Percentiles rank a stretch among this genome's conserved stretches.
Evolutionary conservation across 2,797 vertebrate genomes (phyloP).

Genomic region (Catharus ustulatus): DNA sequence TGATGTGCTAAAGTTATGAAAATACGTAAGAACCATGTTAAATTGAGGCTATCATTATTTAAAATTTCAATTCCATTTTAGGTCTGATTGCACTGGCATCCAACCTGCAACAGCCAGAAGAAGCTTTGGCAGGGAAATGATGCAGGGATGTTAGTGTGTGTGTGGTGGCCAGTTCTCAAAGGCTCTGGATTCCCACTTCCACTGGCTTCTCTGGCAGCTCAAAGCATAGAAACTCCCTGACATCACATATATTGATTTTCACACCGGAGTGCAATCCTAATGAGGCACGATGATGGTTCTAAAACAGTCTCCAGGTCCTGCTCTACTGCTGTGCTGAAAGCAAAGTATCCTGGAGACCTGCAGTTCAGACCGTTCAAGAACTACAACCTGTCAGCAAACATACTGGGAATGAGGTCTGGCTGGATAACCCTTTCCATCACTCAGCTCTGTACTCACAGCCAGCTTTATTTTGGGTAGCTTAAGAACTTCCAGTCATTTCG

Average conservation of each 20-base stretch:
- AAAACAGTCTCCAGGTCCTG: neutral
- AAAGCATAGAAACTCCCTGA: conserved; percentile 3
- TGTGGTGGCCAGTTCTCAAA: neutral
- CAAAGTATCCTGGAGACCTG: neutral
- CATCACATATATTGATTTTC: conserved; percentile 25
- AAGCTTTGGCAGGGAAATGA: neutral
- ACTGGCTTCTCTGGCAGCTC: neutral
- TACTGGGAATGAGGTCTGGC: neutral
- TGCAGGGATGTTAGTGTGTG: neutral
- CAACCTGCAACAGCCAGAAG: neutral
- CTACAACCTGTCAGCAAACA: neutral
- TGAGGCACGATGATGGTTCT: neutral
- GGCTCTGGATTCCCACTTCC: conserved; percentile 1
- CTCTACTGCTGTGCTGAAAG: neutral
- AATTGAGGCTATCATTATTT: neutral
- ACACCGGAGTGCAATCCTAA: neutral
- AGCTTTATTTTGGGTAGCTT: neutral
- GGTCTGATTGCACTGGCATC: neutral
- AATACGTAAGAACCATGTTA: neutral
- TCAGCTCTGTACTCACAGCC: neutral
- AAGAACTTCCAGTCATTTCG: neutral
- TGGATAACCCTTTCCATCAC: neutral
- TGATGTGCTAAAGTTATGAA: neutral
- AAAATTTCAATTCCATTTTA: conserved; percentile 43
- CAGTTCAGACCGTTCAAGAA: neutral